phyloP scores from a whole-genome alignment of 2,113 vertebrate genomes.

The Melanotaenia duboulayi region DNA sequence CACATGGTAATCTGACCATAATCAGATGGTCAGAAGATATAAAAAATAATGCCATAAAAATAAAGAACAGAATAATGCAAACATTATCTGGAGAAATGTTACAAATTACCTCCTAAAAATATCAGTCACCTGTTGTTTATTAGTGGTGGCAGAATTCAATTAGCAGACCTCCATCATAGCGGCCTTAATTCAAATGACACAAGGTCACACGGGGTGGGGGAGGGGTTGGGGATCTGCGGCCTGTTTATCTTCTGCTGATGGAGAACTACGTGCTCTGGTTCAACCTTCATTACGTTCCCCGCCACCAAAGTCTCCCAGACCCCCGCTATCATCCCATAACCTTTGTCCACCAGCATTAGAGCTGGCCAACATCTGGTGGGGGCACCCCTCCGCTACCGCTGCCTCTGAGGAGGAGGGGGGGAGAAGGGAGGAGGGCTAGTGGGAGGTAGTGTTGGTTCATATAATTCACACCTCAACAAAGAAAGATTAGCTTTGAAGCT shows the following conservation, averaged over 20 bases:
- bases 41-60: conserved; percentile 18
- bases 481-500: conserved; percentile 55
- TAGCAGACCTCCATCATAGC: conserved; percentile 56
- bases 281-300: conserved; percentile 1
- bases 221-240: too few species aligned
- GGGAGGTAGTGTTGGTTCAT: conserved; percentile 35
- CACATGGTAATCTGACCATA: not conserved
- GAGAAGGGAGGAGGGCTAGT: not conserved
- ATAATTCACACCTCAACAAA: conserved; percentile 60
- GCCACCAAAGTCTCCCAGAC: conserved; percentile 1
- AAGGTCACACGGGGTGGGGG: conserved; percentile 60
- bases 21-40: conserved; percentile 13
- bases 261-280: conserved; percentile 42
- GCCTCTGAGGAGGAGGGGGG: not conserved
- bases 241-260: conserved; percentile 62
- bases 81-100: conserved; percentile 23
- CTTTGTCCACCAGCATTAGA: conserved; percentile 38
- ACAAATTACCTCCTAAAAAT: conserved; percentile 51
- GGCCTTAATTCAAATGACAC: conserved; percentile 60
- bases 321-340: conserved; percentile 28
- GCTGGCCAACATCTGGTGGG: conserved; percentile 64
- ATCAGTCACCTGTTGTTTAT: conserved; percentile 64
- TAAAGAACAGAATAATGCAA: conserved; percentile 8
- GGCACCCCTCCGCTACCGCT: conserved; percentile 4
- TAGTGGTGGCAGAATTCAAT: conserved; percentile 58